These are phyloP conservation scores for Ecliptopera silaceata DNA, from an alignment of 2,888 invertebrate genomes.

Conservation along the genomic window DNA sequence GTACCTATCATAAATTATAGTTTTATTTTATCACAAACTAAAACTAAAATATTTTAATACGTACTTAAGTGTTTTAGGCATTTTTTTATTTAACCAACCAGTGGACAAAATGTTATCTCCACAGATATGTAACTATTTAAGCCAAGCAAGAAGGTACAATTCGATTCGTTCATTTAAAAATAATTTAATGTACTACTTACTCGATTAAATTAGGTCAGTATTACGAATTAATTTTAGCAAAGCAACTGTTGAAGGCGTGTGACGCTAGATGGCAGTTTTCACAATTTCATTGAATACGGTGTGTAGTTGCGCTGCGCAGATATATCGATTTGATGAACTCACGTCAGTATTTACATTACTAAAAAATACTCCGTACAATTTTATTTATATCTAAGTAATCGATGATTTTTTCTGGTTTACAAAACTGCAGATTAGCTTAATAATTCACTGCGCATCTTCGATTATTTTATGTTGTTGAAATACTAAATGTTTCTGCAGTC, in stretches of 20 bases:
- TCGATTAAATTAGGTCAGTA: slow-evolving; percentile 16
- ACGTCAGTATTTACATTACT: slow-evolving; percentile 59
- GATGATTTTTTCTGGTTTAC: background rate
- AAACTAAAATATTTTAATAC: too few species aligned
- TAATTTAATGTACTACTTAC: background rate
- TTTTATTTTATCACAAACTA: too few species aligned
- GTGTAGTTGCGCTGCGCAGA: slow-evolving; percentile 72
- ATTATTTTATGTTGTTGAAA: slow-evolving; percentile 14
- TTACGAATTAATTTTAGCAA: slow-evolving; percentile 11
- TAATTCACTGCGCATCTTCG: slow-evolving; percentile 13
- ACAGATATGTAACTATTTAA: background rate
- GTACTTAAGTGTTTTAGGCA: too few species aligned
- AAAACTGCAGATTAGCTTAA: background rate
- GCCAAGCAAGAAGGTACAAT: background rate
- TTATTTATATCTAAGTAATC: slow-evolving; percentile 17
- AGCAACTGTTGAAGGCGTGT: slow-evolving; percentile 5
- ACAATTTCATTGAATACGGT: slow-evolving; percentile 52
- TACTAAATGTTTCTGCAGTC: slow-evolving; percentile 13
- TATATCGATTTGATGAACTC: slow-evolving; percentile 72
- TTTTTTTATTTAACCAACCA: too few species aligned
- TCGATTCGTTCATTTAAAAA: background rate
- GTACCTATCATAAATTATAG: too few species aligned
- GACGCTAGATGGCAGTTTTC: slow-evolving; percentile 63
- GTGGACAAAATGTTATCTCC: background rate
- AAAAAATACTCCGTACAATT: slow-evolving; percentile 52